A percentile compares a stretch with the other conserved stretches of the same genome.
Evolutionary conservation across 2,113 vertebrate species (phyloP).

Genomic region (Rhea americana): DNA sequence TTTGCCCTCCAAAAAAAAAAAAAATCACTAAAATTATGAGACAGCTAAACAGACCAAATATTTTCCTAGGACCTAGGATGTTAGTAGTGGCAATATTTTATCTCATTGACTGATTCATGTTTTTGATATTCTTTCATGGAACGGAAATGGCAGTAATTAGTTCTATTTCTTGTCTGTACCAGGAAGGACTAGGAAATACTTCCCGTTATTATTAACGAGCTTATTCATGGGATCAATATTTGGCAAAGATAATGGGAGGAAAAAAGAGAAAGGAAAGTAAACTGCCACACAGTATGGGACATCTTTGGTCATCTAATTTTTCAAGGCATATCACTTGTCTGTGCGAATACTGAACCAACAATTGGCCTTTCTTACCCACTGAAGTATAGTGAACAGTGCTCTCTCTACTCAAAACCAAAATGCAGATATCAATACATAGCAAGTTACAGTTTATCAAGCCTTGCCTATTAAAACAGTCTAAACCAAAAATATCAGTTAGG

Average conservation of each 20-base stretch:
- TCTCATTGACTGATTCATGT: not conserved
- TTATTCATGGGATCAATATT: not conserved
- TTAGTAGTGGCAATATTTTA: not conserved
- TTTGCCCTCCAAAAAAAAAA: not conserved
- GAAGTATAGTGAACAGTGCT: not conserved
- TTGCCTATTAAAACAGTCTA: not conserved
- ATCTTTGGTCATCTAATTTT: not conserved
- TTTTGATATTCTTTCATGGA: not conserved
- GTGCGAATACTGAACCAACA: not conserved
- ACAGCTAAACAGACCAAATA: not conserved
- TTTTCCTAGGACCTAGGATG: not conserved
- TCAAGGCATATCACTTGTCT: not conserved
- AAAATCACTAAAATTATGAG: fast-evolving
- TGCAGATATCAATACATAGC: not conserved
- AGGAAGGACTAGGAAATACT: not conserved
- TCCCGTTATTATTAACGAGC: not conserved
- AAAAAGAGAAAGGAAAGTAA: not conserved
- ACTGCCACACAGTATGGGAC: not conserved
- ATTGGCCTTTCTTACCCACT: not conserved
- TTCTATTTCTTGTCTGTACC: not conserved
- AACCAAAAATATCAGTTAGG: not conserved
- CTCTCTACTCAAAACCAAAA: not conserved
- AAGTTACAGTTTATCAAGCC: not conserved
- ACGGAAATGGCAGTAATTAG: not conserved
- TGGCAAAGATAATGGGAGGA: not conserved